Evolutionary conservation across 37 sponge, comb jelly and placozoan species (phyloP).

Genomic region (Halisarca cf. caerulea): DNA sequence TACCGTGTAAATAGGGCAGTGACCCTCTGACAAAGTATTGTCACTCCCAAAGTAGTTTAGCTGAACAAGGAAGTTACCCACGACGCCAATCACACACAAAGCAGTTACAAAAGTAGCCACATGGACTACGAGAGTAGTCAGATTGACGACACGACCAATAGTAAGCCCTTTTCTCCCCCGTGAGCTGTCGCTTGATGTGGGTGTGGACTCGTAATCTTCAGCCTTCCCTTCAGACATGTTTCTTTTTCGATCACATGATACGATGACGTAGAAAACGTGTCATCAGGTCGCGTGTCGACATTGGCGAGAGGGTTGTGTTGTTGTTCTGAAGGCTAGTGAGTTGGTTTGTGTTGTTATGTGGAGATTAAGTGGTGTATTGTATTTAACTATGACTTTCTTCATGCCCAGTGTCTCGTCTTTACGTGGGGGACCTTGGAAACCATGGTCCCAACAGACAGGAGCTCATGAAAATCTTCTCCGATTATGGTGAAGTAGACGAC

Average conservation of each 20-base stretch:
- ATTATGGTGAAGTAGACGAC: constrained; percentile 54
- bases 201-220: too few species aligned
- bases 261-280: too few species aligned
- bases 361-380: too few species aligned
- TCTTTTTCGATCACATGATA: too few species aligned
- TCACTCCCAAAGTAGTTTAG: background rate
- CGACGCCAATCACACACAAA: constrained; percentile 38
- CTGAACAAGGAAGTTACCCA: constrained; percentile 19
- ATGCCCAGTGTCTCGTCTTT: constrained; percentile 55
- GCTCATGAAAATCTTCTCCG: constrained; percentile 38
- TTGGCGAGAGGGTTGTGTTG: too few species aligned
- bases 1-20: background rate
- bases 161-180: constrained; percentile 32
- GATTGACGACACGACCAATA: constrained; percentile 50
- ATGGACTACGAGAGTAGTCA: constrained; percentile 29
- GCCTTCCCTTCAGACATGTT: too few species aligned
- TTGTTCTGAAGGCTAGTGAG: too few species aligned
- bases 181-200: too few species aligned
- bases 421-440: constrained; percentile 60
- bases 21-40: background rate
- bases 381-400: background rate
- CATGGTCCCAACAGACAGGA: constrained; percentile 68
- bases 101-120: constrained; percentile 39
- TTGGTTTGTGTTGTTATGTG: too few species aligned
- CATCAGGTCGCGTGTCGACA: too few species aligned